Conservation (phyloP, 1,140 invertebrate species). For the Tetragonula clypearis region DNA sequence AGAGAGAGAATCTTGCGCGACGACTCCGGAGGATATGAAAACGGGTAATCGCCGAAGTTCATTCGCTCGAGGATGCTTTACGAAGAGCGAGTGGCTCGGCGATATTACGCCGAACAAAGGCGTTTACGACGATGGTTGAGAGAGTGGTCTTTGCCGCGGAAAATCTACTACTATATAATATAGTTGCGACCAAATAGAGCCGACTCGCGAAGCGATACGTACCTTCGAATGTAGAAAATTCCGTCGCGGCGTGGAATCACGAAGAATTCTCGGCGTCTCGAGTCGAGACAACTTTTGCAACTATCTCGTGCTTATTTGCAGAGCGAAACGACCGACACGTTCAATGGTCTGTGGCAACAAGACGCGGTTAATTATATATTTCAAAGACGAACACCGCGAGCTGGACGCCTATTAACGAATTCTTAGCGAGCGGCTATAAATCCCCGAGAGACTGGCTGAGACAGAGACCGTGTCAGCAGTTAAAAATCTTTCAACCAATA, state of each 20-base stretch:
- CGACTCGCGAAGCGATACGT: background rate
- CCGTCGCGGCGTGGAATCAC: no score
- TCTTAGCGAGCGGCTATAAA: constrained; percentile 34
- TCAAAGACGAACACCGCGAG: background rate
- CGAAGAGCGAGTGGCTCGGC: background rate
- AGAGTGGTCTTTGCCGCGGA: no score
- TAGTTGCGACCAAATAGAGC: background rate
- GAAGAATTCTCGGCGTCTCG: no score
- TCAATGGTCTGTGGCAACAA: constrained; percentile 7
- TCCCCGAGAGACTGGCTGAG: background rate
- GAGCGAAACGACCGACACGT: background rate
- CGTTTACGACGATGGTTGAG: background rate
- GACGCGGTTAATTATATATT: constrained; percentile 45
- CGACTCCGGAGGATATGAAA: background rate
- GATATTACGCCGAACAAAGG: background rate
- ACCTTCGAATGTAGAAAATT: background rate
- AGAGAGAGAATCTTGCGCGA: background rate
- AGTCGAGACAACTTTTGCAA: no score
- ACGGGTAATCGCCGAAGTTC: background rate
- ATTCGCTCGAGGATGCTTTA: background rate
- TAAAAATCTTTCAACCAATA: no score
- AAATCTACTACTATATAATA: no score
- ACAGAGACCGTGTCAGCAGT: background rate
- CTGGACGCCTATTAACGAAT: constrained; percentile 38
- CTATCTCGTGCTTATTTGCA: no score